A percentile compares a stretch with the other conserved stretches of the same genome.
Evolutionary conservation across 2,888 invertebrate genomes (phyloP).

Genomic region (Ophioninae sp.): DNA sequence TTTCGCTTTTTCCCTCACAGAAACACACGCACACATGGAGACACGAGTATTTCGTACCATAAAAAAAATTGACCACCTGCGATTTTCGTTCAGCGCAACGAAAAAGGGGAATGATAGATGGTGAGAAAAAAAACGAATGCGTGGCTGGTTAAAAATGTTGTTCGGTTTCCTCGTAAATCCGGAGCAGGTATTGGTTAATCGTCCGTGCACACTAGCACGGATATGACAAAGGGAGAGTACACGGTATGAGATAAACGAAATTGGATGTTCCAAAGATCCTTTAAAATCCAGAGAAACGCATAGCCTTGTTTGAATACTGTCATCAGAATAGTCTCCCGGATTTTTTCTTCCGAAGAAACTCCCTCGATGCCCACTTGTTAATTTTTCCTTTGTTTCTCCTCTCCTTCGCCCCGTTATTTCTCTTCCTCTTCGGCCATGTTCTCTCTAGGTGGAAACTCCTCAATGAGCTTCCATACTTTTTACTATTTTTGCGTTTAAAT

Average conservation of each 20-base stretch:
- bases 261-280: slow-evolving; percentile 8
- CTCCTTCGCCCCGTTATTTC: not conserved
- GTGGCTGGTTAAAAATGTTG: not conserved
- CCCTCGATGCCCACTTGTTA: not conserved
- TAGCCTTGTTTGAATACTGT: slow-evolving; percentile 36
- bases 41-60: not conserved
- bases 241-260: slow-evolving; percentile 34
- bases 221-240: slow-evolving; percentile 1
- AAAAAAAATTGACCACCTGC: slow-evolving; percentile 12
- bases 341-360: not conserved
- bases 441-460: not conserved
- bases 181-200: slow-evolving; percentile 23
- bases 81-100: slow-evolving; percentile 20
- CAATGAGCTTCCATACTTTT: slow-evolving; percentile 1
- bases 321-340: slow-evolving; percentile 4
- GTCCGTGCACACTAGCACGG: slow-evolving; percentile 7
- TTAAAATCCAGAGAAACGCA: not conserved
- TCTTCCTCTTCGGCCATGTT: not conserved
- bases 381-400: not conserved
- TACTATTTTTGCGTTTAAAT: slow-evolving; percentile 18
- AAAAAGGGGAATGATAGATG: slow-evolving; percentile 20
- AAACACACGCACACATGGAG: not conserved
- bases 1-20: not conserved
- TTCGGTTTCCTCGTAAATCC: slow-evolving; percentile 23
- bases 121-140: slow-evolving; percentile 19